phyloP scores from a whole-genome alignment of 2,888 invertebrate species.

The Sarcophaga caerulescens region DNA sequence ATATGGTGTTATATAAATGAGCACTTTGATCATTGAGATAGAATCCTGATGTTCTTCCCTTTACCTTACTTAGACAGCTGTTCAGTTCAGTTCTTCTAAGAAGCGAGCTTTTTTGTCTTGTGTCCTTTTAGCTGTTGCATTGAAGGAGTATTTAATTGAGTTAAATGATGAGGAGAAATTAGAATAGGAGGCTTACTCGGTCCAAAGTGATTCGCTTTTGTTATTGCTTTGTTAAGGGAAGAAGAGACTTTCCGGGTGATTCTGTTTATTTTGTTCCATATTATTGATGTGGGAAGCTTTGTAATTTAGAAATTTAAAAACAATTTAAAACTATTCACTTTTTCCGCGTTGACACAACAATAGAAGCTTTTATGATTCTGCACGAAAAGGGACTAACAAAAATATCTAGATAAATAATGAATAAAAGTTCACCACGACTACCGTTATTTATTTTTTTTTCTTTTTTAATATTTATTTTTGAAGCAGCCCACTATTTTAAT shows the following conservation, averaged over 20 bases:
- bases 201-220: conserved; percentile 16
- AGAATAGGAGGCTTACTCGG: not conserved
- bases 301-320: conserved; percentile 9
- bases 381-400: too few species aligned
- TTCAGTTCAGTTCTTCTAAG: not conserved
- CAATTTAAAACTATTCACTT: too few species aligned
- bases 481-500: too few species aligned
- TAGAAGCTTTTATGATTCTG: too few species aligned
- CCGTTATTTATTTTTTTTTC: too few species aligned
- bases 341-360: too few species aligned
- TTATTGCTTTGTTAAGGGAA: conserved; percentile 7
- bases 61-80: too few species aligned
- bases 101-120: not conserved
- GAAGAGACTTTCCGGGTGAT: not conserved
- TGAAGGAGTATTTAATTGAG: not conserved
- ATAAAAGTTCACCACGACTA: too few species aligned
- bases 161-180: not conserved
- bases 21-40: not conserved
- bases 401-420: too few species aligned
- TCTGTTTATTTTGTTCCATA: conserved; percentile 29
- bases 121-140: not conserved
- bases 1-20: not conserved
- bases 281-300: conserved; percentile 9
- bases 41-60: not conserved
- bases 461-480: too few species aligned